phyloP scores from a whole-genome alignment of 2,113 vertebrate species.

The Lophotis ruficrista region DNA sequence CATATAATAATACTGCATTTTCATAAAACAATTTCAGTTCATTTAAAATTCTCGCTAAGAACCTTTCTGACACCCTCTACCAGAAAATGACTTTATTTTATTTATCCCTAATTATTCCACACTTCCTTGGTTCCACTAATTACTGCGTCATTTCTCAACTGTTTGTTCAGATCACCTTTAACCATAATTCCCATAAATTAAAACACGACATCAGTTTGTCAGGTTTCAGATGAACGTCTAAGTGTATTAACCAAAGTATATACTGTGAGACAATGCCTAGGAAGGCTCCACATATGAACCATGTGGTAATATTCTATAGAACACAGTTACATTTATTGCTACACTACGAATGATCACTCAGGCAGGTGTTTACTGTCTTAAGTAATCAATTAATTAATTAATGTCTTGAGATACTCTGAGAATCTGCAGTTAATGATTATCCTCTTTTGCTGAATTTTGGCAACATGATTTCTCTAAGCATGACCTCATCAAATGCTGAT shows the following conservation, averaged over 20 bases:
- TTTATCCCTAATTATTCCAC: slow-evolving; percentile 47
- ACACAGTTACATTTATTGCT: not conserved
- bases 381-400: not conserved
- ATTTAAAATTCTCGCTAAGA: slow-evolving; percentile 40
- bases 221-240: not conserved
- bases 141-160: slow-evolving; percentile 46
- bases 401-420: not conserved
- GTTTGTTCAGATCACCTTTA: slow-evolving; percentile 49
- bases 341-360: not conserved
- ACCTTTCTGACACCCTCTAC: not conserved
- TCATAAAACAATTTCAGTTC: slow-evolving; percentile 22
- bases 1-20: slow-evolving; percentile 28
- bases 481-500: not conserved
- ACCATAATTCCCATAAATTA: slow-evolving; percentile 6
- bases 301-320: not conserved
- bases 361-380: not conserved
- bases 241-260: not conserved
- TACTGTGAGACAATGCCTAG: not conserved
- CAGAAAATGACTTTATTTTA: slow-evolving; percentile 39
- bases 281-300: not conserved
- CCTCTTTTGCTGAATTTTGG: not conserved
- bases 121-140: slow-evolving; percentile 16
- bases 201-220: not conserved
- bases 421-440: not conserved
- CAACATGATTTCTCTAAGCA: not conserved